Conservation (phyloP, 2,797 vertebrate genomes). For the Acrossocheilus fasciatus region DNA sequence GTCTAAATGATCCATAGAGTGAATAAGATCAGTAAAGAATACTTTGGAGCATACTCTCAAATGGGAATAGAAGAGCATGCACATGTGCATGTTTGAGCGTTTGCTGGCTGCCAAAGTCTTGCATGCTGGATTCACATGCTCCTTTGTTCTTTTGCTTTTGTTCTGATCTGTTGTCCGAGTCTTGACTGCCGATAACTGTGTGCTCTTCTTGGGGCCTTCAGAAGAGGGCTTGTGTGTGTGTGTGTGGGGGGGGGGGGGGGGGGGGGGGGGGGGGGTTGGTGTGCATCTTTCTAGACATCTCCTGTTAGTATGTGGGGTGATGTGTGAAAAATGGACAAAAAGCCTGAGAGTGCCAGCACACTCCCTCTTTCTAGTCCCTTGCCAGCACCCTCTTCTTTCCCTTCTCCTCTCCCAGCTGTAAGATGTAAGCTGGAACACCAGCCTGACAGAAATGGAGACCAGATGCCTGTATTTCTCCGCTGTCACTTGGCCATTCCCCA, state of each 20-base stretch:
- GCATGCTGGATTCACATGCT: constrained; percentile 35
- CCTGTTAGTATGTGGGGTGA: constrained; percentile 17
- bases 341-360: constrained; percentile 20
- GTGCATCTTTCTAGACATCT: constrained; percentile 32
- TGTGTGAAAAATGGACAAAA: constrained; percentile 35
- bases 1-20: constrained; percentile 14
- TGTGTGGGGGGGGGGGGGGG: background rate
- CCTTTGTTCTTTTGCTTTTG: constrained; percentile 51
- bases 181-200: constrained; percentile 26
- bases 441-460: constrained; percentile 89
- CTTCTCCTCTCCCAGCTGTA: constrained; percentile 75
- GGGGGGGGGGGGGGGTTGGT: background rate
- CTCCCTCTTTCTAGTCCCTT: constrained; percentile 24
- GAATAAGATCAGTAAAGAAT: constrained; percentile 23
- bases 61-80: constrained; percentile 33
- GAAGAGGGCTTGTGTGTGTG: constrained; percentile 15
- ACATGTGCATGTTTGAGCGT: constrained; percentile 21
- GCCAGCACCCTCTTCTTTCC: constrained; percentile 34
- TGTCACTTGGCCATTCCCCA: constrained; percentile 89
- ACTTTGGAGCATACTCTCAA: constrained; percentile 7
- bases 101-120: constrained; percentile 23
- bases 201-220: constrained; percentile 9
- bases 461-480: constrained; percentile 89
- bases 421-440: constrained; percentile 88
- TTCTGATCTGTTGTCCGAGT: constrained; percentile 38